Evolutionary conservation across 2,113 vertebrate species (phyloP).

Genomic region (Callopanchax toddi): DNA sequence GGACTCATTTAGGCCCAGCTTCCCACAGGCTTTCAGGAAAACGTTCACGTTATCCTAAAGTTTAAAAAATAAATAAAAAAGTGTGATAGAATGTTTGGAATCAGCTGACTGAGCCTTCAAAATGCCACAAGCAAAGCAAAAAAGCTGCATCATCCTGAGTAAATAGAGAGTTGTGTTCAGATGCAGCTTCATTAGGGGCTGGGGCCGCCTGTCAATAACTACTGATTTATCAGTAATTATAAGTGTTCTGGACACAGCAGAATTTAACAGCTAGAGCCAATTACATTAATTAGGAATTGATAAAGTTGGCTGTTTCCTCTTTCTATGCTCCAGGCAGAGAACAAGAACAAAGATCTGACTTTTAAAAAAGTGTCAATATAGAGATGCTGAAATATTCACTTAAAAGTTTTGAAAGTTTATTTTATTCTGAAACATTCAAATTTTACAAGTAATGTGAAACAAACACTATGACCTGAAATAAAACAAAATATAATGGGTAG

Average conservation of each 20-base stretch:
- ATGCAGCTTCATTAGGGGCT: neutral
- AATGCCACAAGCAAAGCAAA: neutral
- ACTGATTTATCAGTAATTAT: slow-evolving; percentile 2
- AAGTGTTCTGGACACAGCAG: neutral
- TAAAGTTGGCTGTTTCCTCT: neutral
- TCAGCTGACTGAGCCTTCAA: neutral
- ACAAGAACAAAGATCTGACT: neutral
- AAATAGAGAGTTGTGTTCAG: neutral
- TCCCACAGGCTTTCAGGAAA: slow-evolving; percentile 94
- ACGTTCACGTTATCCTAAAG: slow-evolving; percentile 95
- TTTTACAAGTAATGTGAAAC: no score
- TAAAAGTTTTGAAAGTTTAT: no score
- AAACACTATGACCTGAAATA: no score
- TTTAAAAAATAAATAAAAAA: neutral
- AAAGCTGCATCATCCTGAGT: neutral
- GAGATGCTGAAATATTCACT: no score
- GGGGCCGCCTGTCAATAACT: neutral
- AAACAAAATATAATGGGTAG: no score
- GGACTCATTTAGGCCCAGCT: slow-evolving; percentile 94
- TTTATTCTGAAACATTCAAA: no score
- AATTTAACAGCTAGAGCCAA: neutral
- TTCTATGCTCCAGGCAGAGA: neutral
- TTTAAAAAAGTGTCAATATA: neutral
- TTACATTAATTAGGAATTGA: neutral
- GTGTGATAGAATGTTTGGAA: neutral